These are phyloP conservation scores for Passer montanus DNA, from an alignment of 2,113 vertebrate genomes.

Conservation along the genomic window DNA sequence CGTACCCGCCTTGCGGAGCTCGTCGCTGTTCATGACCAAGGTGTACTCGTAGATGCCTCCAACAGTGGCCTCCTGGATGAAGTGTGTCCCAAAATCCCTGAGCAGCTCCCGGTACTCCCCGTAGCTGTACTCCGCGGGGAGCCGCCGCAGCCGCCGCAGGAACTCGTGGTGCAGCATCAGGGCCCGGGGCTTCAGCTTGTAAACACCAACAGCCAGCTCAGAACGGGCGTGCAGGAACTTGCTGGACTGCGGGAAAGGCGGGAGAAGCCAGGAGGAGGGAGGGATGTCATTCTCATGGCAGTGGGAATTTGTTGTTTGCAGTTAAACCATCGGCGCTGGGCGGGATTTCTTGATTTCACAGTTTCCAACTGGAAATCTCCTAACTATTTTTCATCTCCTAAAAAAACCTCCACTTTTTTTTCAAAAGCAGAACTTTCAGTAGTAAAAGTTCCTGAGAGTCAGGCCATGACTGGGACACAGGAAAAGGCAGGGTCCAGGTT, in stretches of 20 bases:
- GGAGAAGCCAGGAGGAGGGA: background rate
- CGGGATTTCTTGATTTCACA: background rate
- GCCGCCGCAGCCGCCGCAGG: slow-evolving; percentile 76
- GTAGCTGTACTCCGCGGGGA: slow-evolving; percentile 85
- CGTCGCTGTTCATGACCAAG: slow-evolving; percentile 78
- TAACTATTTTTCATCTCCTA: background rate
- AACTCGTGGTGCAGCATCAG: slow-evolving; percentile 89
- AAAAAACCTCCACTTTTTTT: background rate
- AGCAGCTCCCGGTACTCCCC: slow-evolving; percentile 89
- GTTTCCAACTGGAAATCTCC: background rate
- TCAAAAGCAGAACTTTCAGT: background rate
- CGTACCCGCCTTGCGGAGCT: slow-evolving; percentile 74
- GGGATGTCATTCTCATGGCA: background rate
- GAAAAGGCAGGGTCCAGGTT: background rate
- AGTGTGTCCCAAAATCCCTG: slow-evolving; percentile 90
- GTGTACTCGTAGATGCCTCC: slow-evolving; percentile 87
- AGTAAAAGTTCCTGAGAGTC: background rate
- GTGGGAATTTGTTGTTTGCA: accelerated
- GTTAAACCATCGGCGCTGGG: accelerated
- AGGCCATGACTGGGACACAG: accelerated
- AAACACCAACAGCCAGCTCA: slow-evolving; percentile 81
- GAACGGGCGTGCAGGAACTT: slow-evolving; percentile 80
- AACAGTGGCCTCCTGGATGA: slow-evolving; percentile 83
- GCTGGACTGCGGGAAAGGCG: slow-evolving; percentile 71
- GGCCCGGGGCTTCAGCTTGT: slow-evolving; percentile 79